Evolutionary conservation across 2,113 vertebrate species (phyloP).

Genomic region (Macroglossus sobrinus): DNA sequence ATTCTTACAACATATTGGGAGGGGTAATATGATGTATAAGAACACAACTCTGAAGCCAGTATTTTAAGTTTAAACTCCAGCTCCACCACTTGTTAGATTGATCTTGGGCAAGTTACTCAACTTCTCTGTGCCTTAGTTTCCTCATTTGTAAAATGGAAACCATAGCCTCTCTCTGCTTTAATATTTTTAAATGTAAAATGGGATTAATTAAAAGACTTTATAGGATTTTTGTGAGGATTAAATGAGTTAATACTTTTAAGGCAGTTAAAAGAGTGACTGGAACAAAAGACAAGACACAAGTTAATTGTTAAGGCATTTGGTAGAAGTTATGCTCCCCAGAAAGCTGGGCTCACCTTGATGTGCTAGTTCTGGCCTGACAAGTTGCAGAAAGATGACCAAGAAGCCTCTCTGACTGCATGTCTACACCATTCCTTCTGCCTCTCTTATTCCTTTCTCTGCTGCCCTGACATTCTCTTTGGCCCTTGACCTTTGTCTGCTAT

Average conservation of each 20-base stretch:
- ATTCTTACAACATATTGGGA: neutral
- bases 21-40: neutral
- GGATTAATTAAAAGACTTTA: neutral
- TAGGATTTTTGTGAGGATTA: neutral
- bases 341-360: neutral
- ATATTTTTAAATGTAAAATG: neutral
- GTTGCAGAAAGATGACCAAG: neutral
- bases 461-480: neutral
- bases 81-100: neutral
- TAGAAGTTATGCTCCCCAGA: neutral
- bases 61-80: neutral
- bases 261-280: neutral
- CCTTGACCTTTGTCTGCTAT: slow-evolving; percentile 5
- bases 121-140: neutral
- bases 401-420: neutral
- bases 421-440: neutral
- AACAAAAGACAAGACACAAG: neutral
- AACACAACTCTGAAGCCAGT: neutral
- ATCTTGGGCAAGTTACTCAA: neutral
- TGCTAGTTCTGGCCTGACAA: neutral
- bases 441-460: neutral
- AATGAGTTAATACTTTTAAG: neutral
- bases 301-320: neutral
- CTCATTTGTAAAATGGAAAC: neutral
- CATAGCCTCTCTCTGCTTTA: neutral